Conservation (phyloP, 1,140 invertebrate genomes). For the Drosophila guanche region DNA sequence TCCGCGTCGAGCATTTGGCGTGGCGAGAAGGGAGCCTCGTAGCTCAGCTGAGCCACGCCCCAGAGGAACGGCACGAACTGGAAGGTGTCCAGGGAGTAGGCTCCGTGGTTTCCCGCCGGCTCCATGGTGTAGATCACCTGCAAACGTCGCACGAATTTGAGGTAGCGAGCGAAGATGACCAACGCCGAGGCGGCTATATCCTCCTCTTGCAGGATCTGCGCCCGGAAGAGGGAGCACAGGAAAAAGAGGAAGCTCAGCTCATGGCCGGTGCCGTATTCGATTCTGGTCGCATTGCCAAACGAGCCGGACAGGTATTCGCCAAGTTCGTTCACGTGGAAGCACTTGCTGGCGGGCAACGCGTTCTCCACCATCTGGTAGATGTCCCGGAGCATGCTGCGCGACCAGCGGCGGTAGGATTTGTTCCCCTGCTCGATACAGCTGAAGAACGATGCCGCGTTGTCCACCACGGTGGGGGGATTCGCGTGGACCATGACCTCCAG, state of each 20-base stretch:
- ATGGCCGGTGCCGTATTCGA: conserved; percentile 52
- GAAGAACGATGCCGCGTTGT: background rate
- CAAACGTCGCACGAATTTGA: conserved; percentile 47
- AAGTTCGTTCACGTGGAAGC: conserved; percentile 46
- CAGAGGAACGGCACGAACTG: conserved; percentile 62
- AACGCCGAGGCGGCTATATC: conserved; percentile 51
- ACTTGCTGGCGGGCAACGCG: conserved; percentile 35
- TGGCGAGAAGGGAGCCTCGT: conserved; percentile 46
- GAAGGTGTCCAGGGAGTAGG: conserved; percentile 57
- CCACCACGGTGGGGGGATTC: background rate
- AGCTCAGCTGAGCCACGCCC: conserved; percentile 56
- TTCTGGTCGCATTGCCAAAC: conserved; percentile 49
- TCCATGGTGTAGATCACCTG: conserved; percentile 36
- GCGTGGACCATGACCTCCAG: conserved; percentile 19
- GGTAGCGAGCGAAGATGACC: conserved; percentile 55
- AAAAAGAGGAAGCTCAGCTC: conserved; percentile 64
- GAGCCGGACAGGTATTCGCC: conserved; percentile 46
- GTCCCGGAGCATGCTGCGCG: conserved; percentile 31
- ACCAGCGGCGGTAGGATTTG: conserved; percentile 40
- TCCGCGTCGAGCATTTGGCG: conserved; percentile 35
- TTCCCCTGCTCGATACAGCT: background rate
- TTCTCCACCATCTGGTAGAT: conserved; percentile 49
- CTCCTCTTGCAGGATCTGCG: conserved; percentile 12
- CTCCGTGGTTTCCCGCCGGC: conserved; percentile 28
- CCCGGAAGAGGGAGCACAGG: conserved; percentile 39